These are phyloP conservation scores for Botrylloides violaceus DNA, from an alignment of 23 tunicate genomes.

Conservation along the genomic window DNA sequence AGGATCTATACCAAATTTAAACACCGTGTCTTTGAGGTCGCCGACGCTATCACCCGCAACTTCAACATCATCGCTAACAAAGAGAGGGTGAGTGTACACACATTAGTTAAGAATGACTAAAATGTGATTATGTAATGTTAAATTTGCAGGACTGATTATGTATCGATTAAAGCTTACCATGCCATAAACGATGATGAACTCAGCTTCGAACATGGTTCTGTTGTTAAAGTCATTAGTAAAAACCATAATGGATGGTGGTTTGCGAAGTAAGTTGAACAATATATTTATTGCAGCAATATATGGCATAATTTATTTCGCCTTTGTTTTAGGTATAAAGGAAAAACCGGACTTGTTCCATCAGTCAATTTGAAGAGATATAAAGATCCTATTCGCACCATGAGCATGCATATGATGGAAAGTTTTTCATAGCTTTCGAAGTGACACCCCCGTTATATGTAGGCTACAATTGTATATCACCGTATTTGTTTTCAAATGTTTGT, in stretches of 20 bases:
- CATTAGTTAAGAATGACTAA: not conserved
- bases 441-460: too few species aligned
- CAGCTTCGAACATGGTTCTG: slow-evolving; percentile 46
- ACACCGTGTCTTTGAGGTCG: not conserved
- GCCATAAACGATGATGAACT: slow-evolving; percentile 51
- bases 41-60: not conserved
- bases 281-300: not conserved
- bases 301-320: not conserved
- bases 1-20: not conserved
- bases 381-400: slow-evolving; percentile 41
- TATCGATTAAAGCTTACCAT: slow-evolving; percentile 22
- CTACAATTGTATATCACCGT: too few species aligned
- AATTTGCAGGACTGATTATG: slow-evolving; percentile 16
- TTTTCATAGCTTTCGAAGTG: too few species aligned
- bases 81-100: not conserved
- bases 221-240: slow-evolving; percentile 23
- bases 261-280: slow-evolving; percentile 37
- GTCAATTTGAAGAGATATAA: slow-evolving; percentile 37
- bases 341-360: slow-evolving; percentile 45
- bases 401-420: slow-evolving; percentile 18
- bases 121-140: too few species aligned
- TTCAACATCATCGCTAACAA: not conserved
- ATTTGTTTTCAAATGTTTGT: too few species aligned
- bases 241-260: slow-evolving; percentile 68
- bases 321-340: slow-evolving; percentile 35